phyloP scores from a whole-genome alignment of 2,113 vertebrate species.

The Percopsis transmontana region DNA sequence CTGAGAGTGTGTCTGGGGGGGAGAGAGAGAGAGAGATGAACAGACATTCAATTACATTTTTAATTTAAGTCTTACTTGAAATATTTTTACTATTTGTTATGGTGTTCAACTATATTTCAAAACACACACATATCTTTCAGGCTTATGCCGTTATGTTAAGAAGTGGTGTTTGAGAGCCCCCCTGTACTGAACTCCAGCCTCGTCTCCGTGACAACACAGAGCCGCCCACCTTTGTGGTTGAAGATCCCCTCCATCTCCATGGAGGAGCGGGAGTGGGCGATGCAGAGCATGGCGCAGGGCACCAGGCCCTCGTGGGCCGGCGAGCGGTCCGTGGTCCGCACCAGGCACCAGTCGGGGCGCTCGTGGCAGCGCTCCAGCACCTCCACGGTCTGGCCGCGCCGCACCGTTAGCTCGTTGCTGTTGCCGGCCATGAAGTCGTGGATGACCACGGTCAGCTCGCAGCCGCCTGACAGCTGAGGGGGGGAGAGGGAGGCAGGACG shows the following conservation, averaged over 20 bases:
- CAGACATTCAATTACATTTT: not conserved
- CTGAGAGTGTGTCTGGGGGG: constrained; percentile 89
- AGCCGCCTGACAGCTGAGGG: constrained; percentile 92
- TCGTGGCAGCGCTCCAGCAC: constrained; percentile 95
- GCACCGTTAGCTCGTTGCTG: constrained; percentile 94
- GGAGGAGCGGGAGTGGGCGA: constrained; percentile 95
- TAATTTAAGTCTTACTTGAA: no score
- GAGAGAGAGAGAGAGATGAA: not conserved
- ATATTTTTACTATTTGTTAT: no score
- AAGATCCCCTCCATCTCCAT: constrained; percentile 99
- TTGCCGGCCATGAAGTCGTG: constrained; percentile 96
- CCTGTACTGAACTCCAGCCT: no score
- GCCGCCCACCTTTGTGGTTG: constrained; percentile 93
- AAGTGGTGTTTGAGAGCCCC: no score
- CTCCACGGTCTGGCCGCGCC: constrained; percentile 95
- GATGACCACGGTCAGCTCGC: constrained; percentile 96
- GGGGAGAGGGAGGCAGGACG: not conserved
- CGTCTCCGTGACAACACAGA: not conserved
- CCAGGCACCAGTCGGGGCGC: constrained; percentile 96
- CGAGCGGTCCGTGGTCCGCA: constrained; percentile 94
- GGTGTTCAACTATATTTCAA: not conserved
- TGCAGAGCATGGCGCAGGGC: constrained; percentile 94
- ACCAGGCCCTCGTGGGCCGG: constrained; percentile 93
- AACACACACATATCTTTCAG: not conserved
- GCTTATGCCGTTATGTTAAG: no score